Evolutionary conservation across 2,113 vertebrate species (phyloP).

Genomic region (Crocuta crocuta): DNA sequence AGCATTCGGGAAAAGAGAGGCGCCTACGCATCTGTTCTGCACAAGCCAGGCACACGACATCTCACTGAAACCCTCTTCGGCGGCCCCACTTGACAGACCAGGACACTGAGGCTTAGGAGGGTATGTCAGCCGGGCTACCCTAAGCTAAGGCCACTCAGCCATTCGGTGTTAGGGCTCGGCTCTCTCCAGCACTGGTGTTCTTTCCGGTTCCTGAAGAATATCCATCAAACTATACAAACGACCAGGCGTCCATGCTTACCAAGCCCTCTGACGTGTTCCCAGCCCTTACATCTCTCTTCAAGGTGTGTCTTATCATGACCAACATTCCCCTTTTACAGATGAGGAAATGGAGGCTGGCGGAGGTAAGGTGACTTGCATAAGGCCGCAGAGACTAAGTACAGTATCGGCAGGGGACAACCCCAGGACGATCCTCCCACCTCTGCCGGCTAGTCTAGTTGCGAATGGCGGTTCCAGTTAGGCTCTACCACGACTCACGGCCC

Average conservation of each 20-base stretch:
- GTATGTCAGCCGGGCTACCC: not conserved
- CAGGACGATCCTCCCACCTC: not conserved
- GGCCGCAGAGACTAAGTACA: not conserved
- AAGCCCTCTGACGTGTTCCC: not conserved
- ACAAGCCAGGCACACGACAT: not conserved
- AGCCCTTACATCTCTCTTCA: not conserved
- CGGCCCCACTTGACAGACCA: not conserved
- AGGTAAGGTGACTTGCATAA: not conserved
- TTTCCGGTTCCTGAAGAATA: not conserved
- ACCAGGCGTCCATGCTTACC: accelerated
- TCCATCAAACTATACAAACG: not conserved
- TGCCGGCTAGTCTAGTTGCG: too few species aligned
- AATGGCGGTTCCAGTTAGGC: not conserved
- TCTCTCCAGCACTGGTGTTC: not conserved
- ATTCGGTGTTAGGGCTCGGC: accelerated
- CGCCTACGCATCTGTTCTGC: accelerated
- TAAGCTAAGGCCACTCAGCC: not conserved
- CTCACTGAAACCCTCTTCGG: not conserved
- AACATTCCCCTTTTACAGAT: not conserved
- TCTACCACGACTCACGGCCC: not conserved
- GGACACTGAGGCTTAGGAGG: not conserved
- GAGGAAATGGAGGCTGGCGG: not conserved
- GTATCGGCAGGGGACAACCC: not conserved
- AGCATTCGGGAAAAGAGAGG: not conserved
- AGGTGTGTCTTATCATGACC: not conserved